Conservation (phyloP, 2,797 vertebrate genomes). For the Gobio occitaniae region DNA sequence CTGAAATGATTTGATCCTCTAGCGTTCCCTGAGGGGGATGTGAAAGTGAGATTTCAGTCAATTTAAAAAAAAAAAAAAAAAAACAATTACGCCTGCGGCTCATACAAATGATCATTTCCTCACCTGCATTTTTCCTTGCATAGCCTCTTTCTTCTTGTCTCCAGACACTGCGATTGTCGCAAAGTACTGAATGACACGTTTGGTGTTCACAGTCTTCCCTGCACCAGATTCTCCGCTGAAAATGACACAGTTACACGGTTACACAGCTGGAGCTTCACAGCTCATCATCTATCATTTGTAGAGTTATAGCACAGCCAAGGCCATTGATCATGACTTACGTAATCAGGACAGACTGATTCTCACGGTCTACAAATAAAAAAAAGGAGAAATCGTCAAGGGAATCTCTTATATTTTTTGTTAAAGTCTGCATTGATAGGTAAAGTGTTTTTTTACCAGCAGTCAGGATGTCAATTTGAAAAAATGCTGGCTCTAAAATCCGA, state of each 20-base stretch:
- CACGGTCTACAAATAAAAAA: slow-evolving; percentile 75
- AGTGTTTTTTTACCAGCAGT: too few species aligned
- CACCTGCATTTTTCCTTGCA: slow-evolving; percentile 68
- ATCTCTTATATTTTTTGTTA: not conserved
- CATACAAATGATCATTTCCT: not conserved
- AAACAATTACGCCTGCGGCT: not conserved
- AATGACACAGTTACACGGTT: not conserved
- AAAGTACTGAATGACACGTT: slow-evolving; percentile 80
- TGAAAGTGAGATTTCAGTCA: not conserved
- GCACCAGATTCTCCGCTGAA: slow-evolving; percentile 78
- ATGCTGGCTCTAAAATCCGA: too few species aligned
- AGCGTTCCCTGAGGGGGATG: slow-evolving; percentile 65
- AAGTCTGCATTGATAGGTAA: not conserved
- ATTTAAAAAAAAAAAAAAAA: not conserved
- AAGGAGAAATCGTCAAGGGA: not conserved
- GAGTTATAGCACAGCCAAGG: not conserved
- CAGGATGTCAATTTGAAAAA: too few species aligned
- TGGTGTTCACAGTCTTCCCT: slow-evolving; percentile 80
- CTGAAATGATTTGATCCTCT: slow-evolving; percentile 73
- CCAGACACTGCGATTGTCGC: slow-evolving; percentile 73
- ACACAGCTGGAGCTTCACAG: slow-evolving; percentile 1
- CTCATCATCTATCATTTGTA: slow-evolving; percentile 3
- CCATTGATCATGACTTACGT: slow-evolving; percentile 75
- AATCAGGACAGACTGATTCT: slow-evolving; percentile 88
- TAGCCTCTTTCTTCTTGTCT: slow-evolving; percentile 72